phyloP scores from a whole-genome alignment of 1,140 invertebrate species.

The Danaus plexippus region DNA sequence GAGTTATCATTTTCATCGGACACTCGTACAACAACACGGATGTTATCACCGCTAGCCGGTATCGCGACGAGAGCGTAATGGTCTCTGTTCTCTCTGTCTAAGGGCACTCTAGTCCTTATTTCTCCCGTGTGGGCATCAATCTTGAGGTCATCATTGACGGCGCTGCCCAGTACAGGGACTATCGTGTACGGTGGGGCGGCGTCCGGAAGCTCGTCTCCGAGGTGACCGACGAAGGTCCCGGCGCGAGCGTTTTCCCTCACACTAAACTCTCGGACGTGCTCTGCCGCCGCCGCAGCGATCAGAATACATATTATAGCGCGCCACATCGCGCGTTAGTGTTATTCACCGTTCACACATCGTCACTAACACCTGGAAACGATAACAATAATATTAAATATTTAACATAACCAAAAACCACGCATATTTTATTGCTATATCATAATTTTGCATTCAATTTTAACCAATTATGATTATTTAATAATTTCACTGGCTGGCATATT shows the following conservation, averaged over 20 bases:
- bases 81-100: constrained; percentile 91
- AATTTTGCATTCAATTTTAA: too few species aligned
- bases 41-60: constrained; percentile 85
- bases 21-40: constrained; percentile 90
- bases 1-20: constrained; percentile 98
- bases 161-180: constrained; percentile 86
- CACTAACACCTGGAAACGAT: constrained; percentile 52
- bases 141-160: constrained; percentile 88
- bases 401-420: neutral
- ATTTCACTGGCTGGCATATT: too few species aligned
- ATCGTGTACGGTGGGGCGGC: constrained; percentile 88
- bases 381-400: constrained; percentile 7
- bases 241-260: constrained; percentile 88
- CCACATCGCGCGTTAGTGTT: constrained; percentile 49
- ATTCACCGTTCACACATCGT: constrained; percentile 64
- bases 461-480: too few species aligned
- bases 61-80: constrained; percentile 93
- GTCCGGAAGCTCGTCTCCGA: constrained; percentile 81
- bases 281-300: constrained; percentile 56
- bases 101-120: constrained; percentile 85
- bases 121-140: constrained; percentile 93
- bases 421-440: too few species aligned
- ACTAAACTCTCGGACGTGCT: constrained; percentile 86
- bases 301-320: constrained; percentile 44
- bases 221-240: constrained; percentile 89